These are phyloP conservation scores for Achlya flavicornis DNA, from an alignment of 2,888 invertebrate species.

Conservation along the genomic window DNA sequence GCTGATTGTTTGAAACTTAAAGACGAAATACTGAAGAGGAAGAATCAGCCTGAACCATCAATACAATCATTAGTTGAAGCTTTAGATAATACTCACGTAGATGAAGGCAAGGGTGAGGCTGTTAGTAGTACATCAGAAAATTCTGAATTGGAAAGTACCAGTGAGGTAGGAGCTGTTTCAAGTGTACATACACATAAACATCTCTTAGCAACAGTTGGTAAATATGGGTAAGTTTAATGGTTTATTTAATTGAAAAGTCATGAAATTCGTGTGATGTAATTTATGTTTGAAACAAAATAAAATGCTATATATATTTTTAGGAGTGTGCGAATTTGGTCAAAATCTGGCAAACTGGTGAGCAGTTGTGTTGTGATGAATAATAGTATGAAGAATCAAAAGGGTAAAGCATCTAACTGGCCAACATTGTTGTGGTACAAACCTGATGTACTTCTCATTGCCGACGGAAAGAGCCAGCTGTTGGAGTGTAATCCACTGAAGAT, in stretches of 20 bases:
- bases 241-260: neutral
- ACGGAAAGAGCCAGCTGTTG: slow-evolving; percentile 85
- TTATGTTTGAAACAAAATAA: slow-evolving; percentile 13
- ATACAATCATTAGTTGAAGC: slow-evolving; percentile 68
- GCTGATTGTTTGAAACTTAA: slow-evolving; percentile 72
- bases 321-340: slow-evolving; percentile 86
- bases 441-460: slow-evolving; percentile 80
- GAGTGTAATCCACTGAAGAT: slow-evolving; percentile 83
- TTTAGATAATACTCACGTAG: slow-evolving; percentile 65
- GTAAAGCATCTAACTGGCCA: slow-evolving; percentile 64
- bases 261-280: too few relatives aligned
- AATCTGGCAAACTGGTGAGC: slow-evolving; percentile 81
- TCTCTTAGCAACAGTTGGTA: slow-evolving; percentile 87
- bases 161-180: slow-evolving; percentile 24
- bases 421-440: slow-evolving; percentile 86
- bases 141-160: slow-evolving; percentile 14
- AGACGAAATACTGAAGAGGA: slow-evolving; percentile 63
- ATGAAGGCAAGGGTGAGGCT: slow-evolving; percentile 27
- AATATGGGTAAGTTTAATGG: slow-evolving; percentile 80
- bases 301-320: slow-evolving; percentile 52
- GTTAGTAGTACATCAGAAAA: slow-evolving; percentile 2
- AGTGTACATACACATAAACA: slow-evolving; percentile 69
- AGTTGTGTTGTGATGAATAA: slow-evolving; percentile 43
- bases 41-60: slow-evolving; percentile 57
- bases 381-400: slow-evolving; percentile 37